These are phyloP conservation scores for Alitta virens DNA, from an alignment of 2,888 invertebrate species.

Conservation along the genomic window DNA sequence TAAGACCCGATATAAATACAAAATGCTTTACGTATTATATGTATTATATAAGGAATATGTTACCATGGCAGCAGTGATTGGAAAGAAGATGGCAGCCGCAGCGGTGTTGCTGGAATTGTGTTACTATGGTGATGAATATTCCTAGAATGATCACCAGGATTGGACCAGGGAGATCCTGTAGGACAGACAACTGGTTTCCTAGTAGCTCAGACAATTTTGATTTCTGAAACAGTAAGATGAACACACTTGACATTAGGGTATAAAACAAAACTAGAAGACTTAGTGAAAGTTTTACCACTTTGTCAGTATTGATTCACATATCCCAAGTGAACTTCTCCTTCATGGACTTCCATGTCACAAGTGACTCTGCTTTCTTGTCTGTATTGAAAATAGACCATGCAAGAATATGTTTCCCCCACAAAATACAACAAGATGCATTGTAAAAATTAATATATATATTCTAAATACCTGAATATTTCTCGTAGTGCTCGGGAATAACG, in stretches of 20 bases:
- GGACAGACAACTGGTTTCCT: slow-evolving; percentile 25
- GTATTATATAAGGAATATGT: no score
- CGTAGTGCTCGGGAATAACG: no score
- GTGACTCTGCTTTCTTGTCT: slow-evolving; percentile 3
- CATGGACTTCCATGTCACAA: slow-evolving; percentile 27
- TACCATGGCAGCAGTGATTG: slow-evolving; percentile 66
- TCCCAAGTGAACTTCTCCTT: slow-evolving; percentile 73
- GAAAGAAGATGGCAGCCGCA: slow-evolving; percentile 77
- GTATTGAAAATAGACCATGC: neutral
- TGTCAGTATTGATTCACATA: no score
- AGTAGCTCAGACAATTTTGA: slow-evolving; percentile 35
- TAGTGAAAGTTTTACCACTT: no score
- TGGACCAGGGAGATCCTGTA: slow-evolving; percentile 60
- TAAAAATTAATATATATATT: no score
- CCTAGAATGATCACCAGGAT: slow-evolving; percentile 75
- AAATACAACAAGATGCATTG: no score
- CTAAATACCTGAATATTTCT: no score
- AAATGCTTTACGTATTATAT: no score
- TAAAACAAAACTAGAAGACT: no score
- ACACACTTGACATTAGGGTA: no score
- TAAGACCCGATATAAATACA: no score
- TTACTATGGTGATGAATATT: slow-evolving; percentile 75
- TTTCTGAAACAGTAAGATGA: slow-evolving; percentile 17
- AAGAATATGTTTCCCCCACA: no score
- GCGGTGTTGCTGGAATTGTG: slow-evolving; percentile 91